These are phyloP conservation scores for Drosophila novamexicana DNA, from an alignment of 1,140 invertebrate genomes.

Conservation along the genomic window DNA sequence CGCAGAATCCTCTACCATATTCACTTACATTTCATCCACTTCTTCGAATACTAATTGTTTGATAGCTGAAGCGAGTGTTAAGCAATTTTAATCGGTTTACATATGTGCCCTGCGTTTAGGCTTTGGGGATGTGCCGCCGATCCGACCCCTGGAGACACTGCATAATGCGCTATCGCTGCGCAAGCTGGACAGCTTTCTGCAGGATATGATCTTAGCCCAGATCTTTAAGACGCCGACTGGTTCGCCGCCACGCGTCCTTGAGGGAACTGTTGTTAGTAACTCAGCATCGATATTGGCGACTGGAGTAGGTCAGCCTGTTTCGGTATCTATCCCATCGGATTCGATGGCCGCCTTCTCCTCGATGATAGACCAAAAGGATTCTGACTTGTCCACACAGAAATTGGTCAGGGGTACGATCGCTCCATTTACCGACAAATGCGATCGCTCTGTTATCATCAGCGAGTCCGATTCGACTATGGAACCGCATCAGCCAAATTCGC, in stretches of 20 bases:
- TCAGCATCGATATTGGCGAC: neutral
- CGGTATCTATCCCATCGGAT: constrained; percentile 3
- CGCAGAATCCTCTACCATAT: neutral
- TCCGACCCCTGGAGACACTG: constrained; percentile 96
- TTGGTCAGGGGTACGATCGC: neutral
- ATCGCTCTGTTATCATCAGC: neutral
- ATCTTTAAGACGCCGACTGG: constrained; percentile 89
- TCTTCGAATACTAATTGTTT: neutral
- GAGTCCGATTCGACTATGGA: neutral
- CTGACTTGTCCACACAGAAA: neutral
- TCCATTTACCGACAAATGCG: neutral
- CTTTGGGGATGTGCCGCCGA: constrained; percentile 95
- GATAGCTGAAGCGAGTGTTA: neutral
- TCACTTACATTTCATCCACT: neutral
- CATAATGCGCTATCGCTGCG: constrained; percentile 97
- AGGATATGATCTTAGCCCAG: constrained; percentile 90
- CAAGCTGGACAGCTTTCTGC: constrained; percentile 94
- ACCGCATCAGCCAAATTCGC: neutral
- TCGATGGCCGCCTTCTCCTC: constrained; percentile 1
- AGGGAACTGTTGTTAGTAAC: constrained; percentile 10
- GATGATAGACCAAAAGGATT: neutral
- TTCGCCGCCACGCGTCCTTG: constrained; percentile 87
- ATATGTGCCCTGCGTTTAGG: constrained; percentile 83
- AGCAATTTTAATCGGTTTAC: neutral
- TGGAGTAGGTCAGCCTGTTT: neutral